phyloP scores from a whole-genome alignment of 2,888 invertebrate genomes.

The Gari tellinella region DNA sequence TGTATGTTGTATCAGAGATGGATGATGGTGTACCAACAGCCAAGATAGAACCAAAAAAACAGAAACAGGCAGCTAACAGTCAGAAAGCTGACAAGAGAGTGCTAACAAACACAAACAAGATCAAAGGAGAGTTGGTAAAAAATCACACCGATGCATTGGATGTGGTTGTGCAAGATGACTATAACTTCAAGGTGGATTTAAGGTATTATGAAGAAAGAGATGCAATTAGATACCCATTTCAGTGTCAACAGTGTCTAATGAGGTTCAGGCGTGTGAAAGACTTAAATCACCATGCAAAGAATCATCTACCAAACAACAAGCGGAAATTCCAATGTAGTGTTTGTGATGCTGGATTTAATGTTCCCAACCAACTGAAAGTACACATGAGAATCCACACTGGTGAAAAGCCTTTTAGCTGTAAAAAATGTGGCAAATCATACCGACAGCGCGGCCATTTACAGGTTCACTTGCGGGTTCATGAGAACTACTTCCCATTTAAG shows the following conservation, averaged over 20 bases:
- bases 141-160: not conserved
- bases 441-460: conserved; percentile 35
- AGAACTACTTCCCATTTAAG: conserved; percentile 34
- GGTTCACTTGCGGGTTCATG: conserved; percentile 36
- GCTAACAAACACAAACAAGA: too few species aligned
- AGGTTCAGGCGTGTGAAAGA: conserved; percentile 14
- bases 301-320: conserved; percentile 29
- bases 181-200: conserved; percentile 1
- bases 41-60: too few species aligned
- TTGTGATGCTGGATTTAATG: conserved; percentile 43
- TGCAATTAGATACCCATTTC: conserved; percentile 4
- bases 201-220: not conserved
- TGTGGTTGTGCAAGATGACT: not conserved
- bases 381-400: conserved; percentile 26
- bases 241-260: conserved; percentile 22
- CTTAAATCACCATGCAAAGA: conserved; percentile 32
- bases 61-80: too few species aligned
- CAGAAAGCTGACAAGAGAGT: too few species aligned
- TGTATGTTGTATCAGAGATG: too few species aligned
- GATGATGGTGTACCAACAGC: too few species aligned
- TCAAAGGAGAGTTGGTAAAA: too few species aligned
- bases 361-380: conserved; percentile 3
- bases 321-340: conserved; percentile 29
- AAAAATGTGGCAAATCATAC: conserved; percentile 27
- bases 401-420: conserved; percentile 35